A percentile compares a stretch with the other conserved stretches of the same genome.
These are phyloP conservation scores for Ciconia boyciana DNA, from an alignment of 2,113 vertebrate species.

Conservation along the genomic window DNA sequence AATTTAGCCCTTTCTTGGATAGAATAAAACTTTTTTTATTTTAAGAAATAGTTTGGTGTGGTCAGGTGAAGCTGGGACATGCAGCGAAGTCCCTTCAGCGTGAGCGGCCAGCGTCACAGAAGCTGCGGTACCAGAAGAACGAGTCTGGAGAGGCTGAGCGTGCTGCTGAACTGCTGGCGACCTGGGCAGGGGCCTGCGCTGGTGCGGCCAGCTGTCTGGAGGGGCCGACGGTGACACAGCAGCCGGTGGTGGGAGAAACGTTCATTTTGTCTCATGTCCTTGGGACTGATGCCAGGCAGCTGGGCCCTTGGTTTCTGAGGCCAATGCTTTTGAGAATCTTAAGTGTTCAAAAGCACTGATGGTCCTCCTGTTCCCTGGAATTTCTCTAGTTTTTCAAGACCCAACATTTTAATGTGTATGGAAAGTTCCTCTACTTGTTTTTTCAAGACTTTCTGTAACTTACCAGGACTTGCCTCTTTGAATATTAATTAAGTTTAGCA, in stretches of 20 bases:
- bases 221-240: fast-evolving
- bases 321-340: too few relatives aligned
- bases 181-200: not conserved
- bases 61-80: too few relatives aligned
- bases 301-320: not conserved
- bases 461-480: too few relatives aligned
- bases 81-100: not conserved
- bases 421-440: not conserved
- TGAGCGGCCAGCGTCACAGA: fast-evolving
- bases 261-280: not conserved
- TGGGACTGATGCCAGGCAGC: not conserved
- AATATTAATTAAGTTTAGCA: not conserved
- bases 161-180: not conserved
- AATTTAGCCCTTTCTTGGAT: not conserved
- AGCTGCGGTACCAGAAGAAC: not conserved
- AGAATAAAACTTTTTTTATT: not conserved
- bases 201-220: fast-evolving
- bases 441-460: not conserved
- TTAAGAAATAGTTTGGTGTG: not conserved
- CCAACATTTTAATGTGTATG: not conserved
- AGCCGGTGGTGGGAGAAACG: not conserved
- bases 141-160: not conserved
- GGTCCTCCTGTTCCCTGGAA: not conserved
- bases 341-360: not conserved
- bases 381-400: not conserved